Evolutionary conservation across 2,113 vertebrate species (phyloP), one percentile per base, ranked within the genome.

Genomic region (Microcebus murinus): DNA sequence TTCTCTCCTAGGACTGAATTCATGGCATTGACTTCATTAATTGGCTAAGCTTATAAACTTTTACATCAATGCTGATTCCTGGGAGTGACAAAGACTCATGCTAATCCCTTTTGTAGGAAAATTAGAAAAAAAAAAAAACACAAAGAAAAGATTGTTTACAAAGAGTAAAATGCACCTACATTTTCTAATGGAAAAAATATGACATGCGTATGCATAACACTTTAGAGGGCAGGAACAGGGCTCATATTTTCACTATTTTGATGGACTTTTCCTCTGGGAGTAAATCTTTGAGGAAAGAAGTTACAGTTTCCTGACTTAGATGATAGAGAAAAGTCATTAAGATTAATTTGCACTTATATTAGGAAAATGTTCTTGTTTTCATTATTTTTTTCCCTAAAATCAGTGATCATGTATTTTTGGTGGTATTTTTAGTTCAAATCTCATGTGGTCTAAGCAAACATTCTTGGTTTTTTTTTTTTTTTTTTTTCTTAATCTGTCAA

Each of bases 401-500:
- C 50, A 70, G 45, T 55, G 11, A 90, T 80, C 3, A 6, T 89
- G 17, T 57, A 36, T 67, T 95, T 94, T 90, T 82, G 81, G 36
- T 81, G 61, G 27, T 76, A 87, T 81, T 65, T 90, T 50, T 7
- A 63, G 39, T 93, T 93, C 45, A 73, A 45, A 48, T 93, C 92
- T 88, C 82, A 0, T 88, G 13, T 61, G 48, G 52, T 97, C 94
- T 88, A 73, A 79, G 21, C 87, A 81, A 96, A 93, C 1, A n/a
- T 25, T 96, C 71, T 84, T 74, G 61, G 76, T 85, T 55, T 87
- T 48, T 45, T 42, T 42, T 42, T 42, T 91, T 95, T 97, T 95
- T 45, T 42, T 42, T 42, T 42, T 91, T 95, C 97, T 95, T 59
- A 79, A 96, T 74, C 91, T 94, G 87, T 85, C 91, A 97, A 91